A percentile compares a stretch with the other conserved stretches of the same genome.
Evolutionary conservation across 2,113 vertebrate genomes (phyloP).

Genomic region (Sturnira hondurensis): DNA sequence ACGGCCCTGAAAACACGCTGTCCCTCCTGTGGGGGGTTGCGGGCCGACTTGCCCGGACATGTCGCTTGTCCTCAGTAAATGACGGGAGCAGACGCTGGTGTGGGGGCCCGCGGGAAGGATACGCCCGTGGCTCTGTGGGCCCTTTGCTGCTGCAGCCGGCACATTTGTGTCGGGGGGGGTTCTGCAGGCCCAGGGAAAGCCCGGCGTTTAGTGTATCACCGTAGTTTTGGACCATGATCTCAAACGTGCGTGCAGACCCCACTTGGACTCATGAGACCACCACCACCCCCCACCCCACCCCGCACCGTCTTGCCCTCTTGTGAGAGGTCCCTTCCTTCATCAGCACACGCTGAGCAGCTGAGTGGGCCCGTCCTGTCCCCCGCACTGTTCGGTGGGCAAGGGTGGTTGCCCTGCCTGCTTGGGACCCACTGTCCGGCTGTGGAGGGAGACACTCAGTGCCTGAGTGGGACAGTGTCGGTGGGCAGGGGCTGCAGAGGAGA

Average conservation of each 20-base stretch:
- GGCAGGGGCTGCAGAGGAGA: neutral
- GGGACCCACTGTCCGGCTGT: neutral
- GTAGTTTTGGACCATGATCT: too few species aligned
- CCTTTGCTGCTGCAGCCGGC: neutral
- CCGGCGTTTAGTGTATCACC: neutral
- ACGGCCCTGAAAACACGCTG: neutral
- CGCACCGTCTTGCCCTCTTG: accelerated
- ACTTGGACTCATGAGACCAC: neutral
- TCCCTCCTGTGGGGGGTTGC: neutral
- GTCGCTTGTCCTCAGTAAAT: neutral
- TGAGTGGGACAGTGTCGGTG: neutral
- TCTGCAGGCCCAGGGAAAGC: accelerated
- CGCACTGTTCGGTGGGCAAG: accelerated
- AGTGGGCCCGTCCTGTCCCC: neutral
- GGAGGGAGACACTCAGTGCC: neutral
- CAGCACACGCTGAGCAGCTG: neutral
- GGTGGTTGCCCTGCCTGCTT: neutral
- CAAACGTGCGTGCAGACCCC: neutral
- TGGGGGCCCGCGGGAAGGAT: accelerated
- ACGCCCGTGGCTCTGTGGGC: accelerated
- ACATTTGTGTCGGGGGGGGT: neutral
- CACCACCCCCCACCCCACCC: too few species aligned
- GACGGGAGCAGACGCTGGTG: accelerated
- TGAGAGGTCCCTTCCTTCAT: neutral
- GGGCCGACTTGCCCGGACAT: too few species aligned